Conservation (phyloP, 2,888 invertebrate genomes). For the Drosophila atripex region DNA sequence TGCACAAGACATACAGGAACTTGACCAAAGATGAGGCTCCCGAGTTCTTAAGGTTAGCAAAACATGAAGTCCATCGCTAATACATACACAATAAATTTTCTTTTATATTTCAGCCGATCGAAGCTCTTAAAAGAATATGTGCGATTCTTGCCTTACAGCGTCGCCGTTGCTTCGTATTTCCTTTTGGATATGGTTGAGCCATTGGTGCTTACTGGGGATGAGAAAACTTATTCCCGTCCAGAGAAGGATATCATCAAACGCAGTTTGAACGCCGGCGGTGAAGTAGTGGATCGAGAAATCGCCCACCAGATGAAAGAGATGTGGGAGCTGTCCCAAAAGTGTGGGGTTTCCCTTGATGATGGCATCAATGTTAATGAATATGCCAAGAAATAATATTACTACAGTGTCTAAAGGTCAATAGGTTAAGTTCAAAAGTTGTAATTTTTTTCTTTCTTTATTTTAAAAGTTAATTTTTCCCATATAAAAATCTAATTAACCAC, state of each 20-base stretch:
- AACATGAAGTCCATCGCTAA: background rate
- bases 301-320: slow-evolving; percentile 79
- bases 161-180: slow-evolving; percentile 69
- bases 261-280: slow-evolving; percentile 72
- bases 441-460: background rate
- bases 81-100: background rate
- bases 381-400: background rate
- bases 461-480: too few species aligned
- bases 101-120: slow-evolving; percentile 58
- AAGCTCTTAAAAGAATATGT: slow-evolving; percentile 80
- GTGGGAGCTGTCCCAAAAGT: slow-evolving; percentile 64
- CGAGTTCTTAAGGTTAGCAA: slow-evolving; percentile 70
- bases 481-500: background rate
- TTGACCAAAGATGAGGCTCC: slow-evolving; percentile 61
- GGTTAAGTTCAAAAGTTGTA: background rate
- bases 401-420: background rate
- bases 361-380: slow-evolving; percentile 41
- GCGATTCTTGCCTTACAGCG: slow-evolving; percentile 71
- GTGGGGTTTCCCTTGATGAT: slow-evolving; percentile 69
- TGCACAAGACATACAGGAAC: slow-evolving; percentile 54
- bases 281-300: slow-evolving; percentile 76
- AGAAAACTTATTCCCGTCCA: slow-evolving; percentile 46
- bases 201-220: slow-evolving; percentile 38
- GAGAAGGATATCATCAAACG: slow-evolving; percentile 51
- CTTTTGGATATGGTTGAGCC: slow-evolving; percentile 73